Percentiles rank a stretch among this genome's conserved stretches.
Evolutionary conservation across 2,888 invertebrate genomes (phyloP).

Genomic region (Caenorhabditis sulstoni): DNA sequence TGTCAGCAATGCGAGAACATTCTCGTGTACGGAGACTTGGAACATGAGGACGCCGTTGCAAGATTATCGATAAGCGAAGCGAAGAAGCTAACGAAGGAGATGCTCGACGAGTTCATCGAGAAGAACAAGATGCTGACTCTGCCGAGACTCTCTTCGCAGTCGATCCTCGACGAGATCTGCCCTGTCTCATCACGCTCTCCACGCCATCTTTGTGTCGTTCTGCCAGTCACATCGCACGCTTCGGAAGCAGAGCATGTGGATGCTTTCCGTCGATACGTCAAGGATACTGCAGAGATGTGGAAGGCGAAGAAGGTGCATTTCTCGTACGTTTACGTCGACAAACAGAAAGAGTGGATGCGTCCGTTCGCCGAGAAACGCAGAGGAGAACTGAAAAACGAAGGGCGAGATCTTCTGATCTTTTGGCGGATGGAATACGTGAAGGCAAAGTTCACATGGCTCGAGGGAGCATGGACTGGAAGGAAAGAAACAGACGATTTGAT

Average conservation of each 20-base stretch:
- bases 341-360: constrained; percentile 73
- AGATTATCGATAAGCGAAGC: constrained; percentile 68
- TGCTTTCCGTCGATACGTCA: constrained; percentile 67
- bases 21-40: constrained; percentile 82
- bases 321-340: constrained; percentile 71
- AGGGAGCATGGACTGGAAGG: constrained; percentile 67
- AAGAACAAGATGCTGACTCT: constrained; percentile 81
- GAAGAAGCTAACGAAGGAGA: constrained; percentile 69
- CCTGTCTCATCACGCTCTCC: constrained; percentile 78
- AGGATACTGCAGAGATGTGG: constrained; percentile 49
- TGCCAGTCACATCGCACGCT: constrained; percentile 66
- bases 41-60: constrained; percentile 75
- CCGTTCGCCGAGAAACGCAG: constrained; percentile 70
- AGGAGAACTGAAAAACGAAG: constrained; percentile 47
- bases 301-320: constrained; percentile 60
- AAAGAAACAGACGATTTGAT: constrained; percentile 65
- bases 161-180: constrained; percentile 82
- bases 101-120: constrained; percentile 81
- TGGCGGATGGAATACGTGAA: constrained; percentile 76
- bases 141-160: constrained; percentile 81
- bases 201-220: constrained; percentile 75
- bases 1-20: constrained; percentile 81
- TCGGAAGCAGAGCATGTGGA: constrained; percentile 68
- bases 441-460: constrained; percentile 75
- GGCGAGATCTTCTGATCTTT: constrained; percentile 74